Percentiles rank a stretch among this genome's conserved stretches.
These are phyloP conservation scores for Turritopsis rubra DNA, from an alignment of 30 jellyfish, hydroid and myxozoan genomes.

Conservation along the genomic window DNA sequence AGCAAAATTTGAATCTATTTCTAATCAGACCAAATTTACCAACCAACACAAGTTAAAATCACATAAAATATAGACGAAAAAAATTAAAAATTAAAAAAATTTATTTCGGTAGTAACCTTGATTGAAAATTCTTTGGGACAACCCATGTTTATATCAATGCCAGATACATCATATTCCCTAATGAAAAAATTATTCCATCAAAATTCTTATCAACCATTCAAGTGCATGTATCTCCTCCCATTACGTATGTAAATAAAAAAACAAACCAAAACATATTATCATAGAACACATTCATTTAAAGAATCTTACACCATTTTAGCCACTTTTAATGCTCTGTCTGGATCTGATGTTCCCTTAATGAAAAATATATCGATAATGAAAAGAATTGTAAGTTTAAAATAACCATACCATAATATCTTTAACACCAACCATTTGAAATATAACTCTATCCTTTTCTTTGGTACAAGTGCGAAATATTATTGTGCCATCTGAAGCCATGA, in stretches of 20 bases:
- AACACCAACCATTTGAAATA: slow-evolving; percentile 73
- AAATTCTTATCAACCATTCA: not conserved
- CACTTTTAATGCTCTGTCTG: slow-evolving; percentile 84
- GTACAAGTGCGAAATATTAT: slow-evolving; percentile 74
- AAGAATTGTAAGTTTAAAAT: not conserved
- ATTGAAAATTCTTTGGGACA: slow-evolving; percentile 98
- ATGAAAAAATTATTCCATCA: not conserved
- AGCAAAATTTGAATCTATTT: not conserved
- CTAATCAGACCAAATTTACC: not conserved
- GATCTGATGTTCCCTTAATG: slow-evolving; percentile 81
- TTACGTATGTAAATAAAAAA: not conserved
- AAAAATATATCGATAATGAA: too few relatives aligned
- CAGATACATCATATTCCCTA: slow-evolving; percentile 96
- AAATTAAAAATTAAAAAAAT: not conserved
- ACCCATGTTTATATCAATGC: slow-evolving; percentile 96
- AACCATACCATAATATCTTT: not conserved
- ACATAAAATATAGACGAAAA: not conserved
- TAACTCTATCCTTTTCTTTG: slow-evolving; percentile 63
- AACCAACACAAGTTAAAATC: not conserved
- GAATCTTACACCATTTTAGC: slow-evolving; percentile 59
- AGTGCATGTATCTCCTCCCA: not conserved
- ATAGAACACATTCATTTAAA: not conserved
- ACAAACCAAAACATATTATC: not conserved
- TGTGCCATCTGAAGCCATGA: slow-evolving; percentile 73
- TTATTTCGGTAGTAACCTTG: slow-evolving; percentile 37